A percentile compares a stretch with the other conserved stretches of the same genome.
Conservation (phyloP, 2,113 vertebrate genomes). For the Beaufortia kweichowensis region DNA sequence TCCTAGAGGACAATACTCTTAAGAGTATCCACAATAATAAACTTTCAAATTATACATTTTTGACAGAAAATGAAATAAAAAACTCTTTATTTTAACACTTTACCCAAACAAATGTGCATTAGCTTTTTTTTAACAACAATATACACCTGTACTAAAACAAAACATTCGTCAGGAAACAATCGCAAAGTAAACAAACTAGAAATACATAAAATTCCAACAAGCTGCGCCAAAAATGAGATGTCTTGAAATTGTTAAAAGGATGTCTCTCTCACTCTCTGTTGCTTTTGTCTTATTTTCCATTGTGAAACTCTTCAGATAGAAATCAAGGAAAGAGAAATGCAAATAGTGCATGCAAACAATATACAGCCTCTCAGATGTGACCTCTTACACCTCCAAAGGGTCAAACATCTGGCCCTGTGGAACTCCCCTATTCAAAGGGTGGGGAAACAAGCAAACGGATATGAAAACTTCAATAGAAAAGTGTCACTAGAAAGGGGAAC, state of each 20-base stretch:
- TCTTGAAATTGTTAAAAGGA: slow-evolving; percentile 18
- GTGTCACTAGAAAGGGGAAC: slow-evolving; percentile 15
- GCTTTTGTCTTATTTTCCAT: slow-evolving; percentile 31
- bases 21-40: too few species aligned
- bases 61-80: too few species aligned
- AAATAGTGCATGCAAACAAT: slow-evolving; percentile 64
- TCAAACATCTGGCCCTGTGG: slow-evolving; percentile 48
- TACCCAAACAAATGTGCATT: slow-evolving; percentile 15
- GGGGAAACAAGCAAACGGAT: slow-evolving; percentile 52
- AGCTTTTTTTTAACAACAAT: too few species aligned
- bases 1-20: too few species aligned
- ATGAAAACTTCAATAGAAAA: slow-evolving; percentile 27
- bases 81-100: too few species aligned
- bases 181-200: slow-evolving; percentile 28
- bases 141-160: not conserved
- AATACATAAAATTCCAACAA: not conserved
- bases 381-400: slow-evolving; percentile 47
- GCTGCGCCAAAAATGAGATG: slow-evolving; percentile 13
- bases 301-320: slow-evolving; percentile 39
- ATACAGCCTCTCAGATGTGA: slow-evolving; percentile 52
- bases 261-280: slow-evolving; percentile 24
- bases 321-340: slow-evolving; percentile 49
- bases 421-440: slow-evolving; percentile 43
- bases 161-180: slow-evolving; percentile 12
- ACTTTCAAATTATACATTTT: too few species aligned